Evolutionary conservation across 2,797 vertebrate species (phyloP).

Genomic region (Esox lucius): DNA sequence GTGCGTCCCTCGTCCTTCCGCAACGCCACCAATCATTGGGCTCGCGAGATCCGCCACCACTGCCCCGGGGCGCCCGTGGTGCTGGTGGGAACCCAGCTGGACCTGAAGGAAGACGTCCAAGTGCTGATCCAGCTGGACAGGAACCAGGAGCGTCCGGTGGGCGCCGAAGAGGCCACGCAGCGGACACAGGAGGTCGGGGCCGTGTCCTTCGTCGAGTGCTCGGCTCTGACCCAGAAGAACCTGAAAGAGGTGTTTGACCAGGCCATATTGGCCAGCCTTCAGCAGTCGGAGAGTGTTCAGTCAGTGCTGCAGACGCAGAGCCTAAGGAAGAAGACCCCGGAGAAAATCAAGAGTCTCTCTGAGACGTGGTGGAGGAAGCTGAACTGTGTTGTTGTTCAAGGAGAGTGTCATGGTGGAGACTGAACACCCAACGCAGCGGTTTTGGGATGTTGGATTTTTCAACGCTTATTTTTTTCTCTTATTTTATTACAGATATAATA

Average conservation of each 20-base stretch:
- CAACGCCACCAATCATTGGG: slow-evolving; percentile 80
- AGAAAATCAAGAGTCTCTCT: slow-evolving; percentile 67
- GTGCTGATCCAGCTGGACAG: slow-evolving; percentile 85
- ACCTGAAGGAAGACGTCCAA: slow-evolving; percentile 88
- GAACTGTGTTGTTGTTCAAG: slow-evolving; percentile 66
- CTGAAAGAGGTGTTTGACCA: slow-evolving; percentile 72
- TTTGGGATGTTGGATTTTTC: not conserved
- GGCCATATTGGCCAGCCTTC: slow-evolving; percentile 68
- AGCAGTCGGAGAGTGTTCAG: slow-evolving; percentile 25
- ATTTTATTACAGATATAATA: not conserved
- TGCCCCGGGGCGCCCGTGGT: slow-evolving; percentile 82
- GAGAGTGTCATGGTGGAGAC: slow-evolving; percentile 40
- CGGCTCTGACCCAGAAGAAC: slow-evolving; percentile 76
- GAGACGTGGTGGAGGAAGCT: slow-evolving; percentile 74
- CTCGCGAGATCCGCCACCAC: slow-evolving; percentile 82
- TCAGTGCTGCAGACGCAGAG: slow-evolving; percentile 47
- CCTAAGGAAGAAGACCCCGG: slow-evolving; percentile 62
- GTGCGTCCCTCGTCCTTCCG: slow-evolving; percentile 85
- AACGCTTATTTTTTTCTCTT: not conserved
- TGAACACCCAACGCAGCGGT: not conserved
- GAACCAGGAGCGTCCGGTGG: slow-evolving; percentile 81
- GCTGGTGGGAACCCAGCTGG: slow-evolving; percentile 87
- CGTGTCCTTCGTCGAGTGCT: slow-evolving; percentile 64
- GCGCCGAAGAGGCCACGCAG: slow-evolving; percentile 75
- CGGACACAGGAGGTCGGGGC: slow-evolving; percentile 83